These are phyloP conservation scores for Prinia subflava DNA, from an alignment of 2,113 vertebrate species.

Conservation along the genomic window DNA sequence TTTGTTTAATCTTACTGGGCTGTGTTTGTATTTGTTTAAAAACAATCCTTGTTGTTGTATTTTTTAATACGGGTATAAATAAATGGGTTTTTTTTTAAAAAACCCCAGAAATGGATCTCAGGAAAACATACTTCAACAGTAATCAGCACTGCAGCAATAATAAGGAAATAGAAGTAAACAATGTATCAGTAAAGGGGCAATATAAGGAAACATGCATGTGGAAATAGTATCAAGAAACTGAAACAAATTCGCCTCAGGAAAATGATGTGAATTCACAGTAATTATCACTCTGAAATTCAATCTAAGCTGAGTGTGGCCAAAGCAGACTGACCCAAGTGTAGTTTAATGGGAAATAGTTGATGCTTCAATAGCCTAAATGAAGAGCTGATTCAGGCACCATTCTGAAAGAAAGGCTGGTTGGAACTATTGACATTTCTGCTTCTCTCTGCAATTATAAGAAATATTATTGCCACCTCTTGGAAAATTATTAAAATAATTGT, in stretches of 20 bases:
- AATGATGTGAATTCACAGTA: background rate
- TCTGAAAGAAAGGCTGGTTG: slow-evolving; percentile 43
- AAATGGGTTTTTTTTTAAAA: background rate
- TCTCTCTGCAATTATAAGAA: slow-evolving; percentile 61
- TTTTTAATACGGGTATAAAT: background rate
- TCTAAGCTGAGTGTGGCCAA: background rate
- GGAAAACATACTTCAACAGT: background rate
- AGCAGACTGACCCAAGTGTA: background rate
- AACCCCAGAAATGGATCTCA: background rate
- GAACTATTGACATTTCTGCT: slow-evolving; percentile 68
- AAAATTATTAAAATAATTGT: slow-evolving; percentile 72
- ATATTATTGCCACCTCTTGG: slow-evolving; percentile 40
- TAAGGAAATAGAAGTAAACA: background rate
- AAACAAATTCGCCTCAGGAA: background rate
- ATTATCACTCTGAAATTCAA: slow-evolving; percentile 1
- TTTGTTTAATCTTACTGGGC: background rate
- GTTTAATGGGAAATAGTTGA: slow-evolving; percentile 54
- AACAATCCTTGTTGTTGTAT: background rate
- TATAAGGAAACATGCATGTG: background rate
- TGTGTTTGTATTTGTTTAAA: background rate
- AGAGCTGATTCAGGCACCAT: slow-evolving; percentile 65
- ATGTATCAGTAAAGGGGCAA: background rate
- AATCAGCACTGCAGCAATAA: background rate
- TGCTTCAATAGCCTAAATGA: slow-evolving; percentile 49
- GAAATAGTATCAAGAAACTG: background rate